Evolutionary conservation across 53 echinoderm and acorn worm species (phyloP).

Genomic region (Holothuria scabra): DNA sequence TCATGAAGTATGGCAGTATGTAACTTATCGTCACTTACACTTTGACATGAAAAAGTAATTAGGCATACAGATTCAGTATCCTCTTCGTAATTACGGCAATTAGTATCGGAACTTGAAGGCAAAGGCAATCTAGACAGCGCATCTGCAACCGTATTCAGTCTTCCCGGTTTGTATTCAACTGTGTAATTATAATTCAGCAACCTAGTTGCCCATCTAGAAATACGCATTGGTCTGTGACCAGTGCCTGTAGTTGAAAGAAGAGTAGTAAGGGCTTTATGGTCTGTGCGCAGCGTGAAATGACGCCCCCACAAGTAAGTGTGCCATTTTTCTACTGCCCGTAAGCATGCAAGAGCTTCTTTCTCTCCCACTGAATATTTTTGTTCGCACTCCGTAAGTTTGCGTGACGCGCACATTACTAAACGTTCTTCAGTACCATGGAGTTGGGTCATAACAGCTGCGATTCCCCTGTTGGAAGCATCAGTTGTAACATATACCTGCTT

Average conservation of each 20-base stretch:
- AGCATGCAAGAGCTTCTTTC: slow-evolving; percentile 28
- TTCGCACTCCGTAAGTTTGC: not conserved
- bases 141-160: slow-evolving; percentile 55
- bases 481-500: slow-evolving; percentile 12
- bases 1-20: too few species aligned
- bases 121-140: slow-evolving; percentile 36
- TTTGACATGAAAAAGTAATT: too few species aligned
- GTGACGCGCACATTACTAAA: not conserved
- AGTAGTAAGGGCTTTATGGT: slow-evolving; percentile 14
- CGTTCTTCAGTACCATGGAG: not conserved
- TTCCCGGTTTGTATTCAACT: slow-evolving; percentile 47
- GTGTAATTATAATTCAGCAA: slow-evolving; percentile 61
- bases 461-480: not conserved
- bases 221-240: slow-evolving; percentile 59
- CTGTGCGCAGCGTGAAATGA: slow-evolving; percentile 34
- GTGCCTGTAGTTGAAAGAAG: slow-evolving; percentile 59
- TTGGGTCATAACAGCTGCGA: slow-evolving; percentile 19
- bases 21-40: too few species aligned
- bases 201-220: slow-evolving; percentile 54
- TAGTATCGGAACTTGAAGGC: too few species aligned
- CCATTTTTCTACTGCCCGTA: slow-evolving; percentile 50
- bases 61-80: too few species aligned
- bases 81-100: too few species aligned
- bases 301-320: slow-evolving; percentile 46
- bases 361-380: slow-evolving; percentile 9